Evolutionary conservation across 2,797 vertebrate genomes (phyloP).

Genomic region (Bryconaethiops microstoma): DNA sequence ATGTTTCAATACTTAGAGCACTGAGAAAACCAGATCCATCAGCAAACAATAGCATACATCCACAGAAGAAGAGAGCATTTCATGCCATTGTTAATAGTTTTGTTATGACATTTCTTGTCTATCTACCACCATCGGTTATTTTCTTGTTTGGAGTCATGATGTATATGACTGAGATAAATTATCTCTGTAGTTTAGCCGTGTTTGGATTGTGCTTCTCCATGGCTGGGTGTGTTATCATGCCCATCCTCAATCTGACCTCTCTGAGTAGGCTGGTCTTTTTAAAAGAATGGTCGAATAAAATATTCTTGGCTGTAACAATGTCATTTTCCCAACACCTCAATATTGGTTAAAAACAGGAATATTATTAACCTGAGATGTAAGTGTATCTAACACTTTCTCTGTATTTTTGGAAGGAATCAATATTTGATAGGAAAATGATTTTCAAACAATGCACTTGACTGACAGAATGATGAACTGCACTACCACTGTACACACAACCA

Average conservation of each 20-base stretch:
- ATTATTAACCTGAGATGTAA: too few relatives aligned
- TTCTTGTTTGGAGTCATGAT: conserved; percentile 35
- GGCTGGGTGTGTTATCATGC: conserved; percentile 8
- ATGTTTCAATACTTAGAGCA: conserved; percentile 60
- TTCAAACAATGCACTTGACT: too few relatives aligned
- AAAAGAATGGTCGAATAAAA: conserved; percentile 8
- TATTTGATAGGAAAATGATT: too few relatives aligned
- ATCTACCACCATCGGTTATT: conserved; percentile 59
- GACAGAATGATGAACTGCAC: too few relatives aligned
- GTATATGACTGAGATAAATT: neutral
- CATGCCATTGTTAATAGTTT: conserved; percentile 67
- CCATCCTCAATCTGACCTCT: conserved; percentile 31
- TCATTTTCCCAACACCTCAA: too few relatives aligned
- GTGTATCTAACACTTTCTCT: too few relatives aligned
- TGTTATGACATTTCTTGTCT: conserved; percentile 55
- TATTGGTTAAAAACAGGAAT: too few relatives aligned
- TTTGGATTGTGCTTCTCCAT: conserved; percentile 35
- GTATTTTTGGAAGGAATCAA: too few relatives aligned
- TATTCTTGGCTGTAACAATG: neutral
- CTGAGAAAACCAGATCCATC: conserved; percentile 55
- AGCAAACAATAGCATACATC: conserved; percentile 60
- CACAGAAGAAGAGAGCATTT: conserved; percentile 70
- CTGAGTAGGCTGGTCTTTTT: conserved; percentile 21
- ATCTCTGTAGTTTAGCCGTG: conserved; percentile 51
- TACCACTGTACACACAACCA: too few relatives aligned